Conservation (phyloP, 1,140 invertebrate genomes). For the Bombus terrestris region DNA sequence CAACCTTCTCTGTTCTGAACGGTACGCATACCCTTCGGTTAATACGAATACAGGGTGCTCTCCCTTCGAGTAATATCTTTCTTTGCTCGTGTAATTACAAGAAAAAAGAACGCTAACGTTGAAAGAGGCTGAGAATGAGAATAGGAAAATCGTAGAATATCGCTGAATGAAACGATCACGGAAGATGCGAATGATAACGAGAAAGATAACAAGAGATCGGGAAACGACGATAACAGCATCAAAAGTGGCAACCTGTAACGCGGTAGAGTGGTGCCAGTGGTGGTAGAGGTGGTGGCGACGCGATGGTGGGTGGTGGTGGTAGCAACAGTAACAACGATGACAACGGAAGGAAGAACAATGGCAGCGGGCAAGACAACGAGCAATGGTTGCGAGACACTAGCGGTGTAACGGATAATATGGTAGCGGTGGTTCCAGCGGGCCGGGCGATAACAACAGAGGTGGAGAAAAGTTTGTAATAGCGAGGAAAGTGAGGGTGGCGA, state of each 20-base stretch:
- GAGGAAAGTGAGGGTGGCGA: slow-evolving; percentile 52
- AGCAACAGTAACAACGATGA: neutral
- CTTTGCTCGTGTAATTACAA: neutral
- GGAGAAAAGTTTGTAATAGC: slow-evolving; percentile 40
- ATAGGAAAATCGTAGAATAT: neutral
- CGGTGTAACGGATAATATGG: slow-evolving; percentile 11
- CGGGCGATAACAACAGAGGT: neutral
- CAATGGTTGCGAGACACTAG: slow-evolving; percentile 1
- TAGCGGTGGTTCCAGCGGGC: neutral
- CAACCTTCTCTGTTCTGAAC: neutral
- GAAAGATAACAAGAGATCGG: slow-evolving; percentile 36
- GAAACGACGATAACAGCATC: neutral
- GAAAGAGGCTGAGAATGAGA: neutral
- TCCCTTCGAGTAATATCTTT: neutral
- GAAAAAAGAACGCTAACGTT: no score
- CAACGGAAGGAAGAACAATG: neutral
- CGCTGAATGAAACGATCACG: neutral
- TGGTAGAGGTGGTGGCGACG: neutral
- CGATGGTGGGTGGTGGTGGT: neutral
- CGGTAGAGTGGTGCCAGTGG: neutral
- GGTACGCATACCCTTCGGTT: no score
- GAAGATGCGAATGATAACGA: slow-evolving; percentile 22
- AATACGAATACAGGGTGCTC: neutral
- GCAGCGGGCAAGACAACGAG: neutral
- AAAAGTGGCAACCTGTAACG: neutral